Evolutionary conservation across 2,888 invertebrate species (phyloP), one percentile per base, ranked within the genome.

Genomic region (Aporophyla nigra): DNA sequence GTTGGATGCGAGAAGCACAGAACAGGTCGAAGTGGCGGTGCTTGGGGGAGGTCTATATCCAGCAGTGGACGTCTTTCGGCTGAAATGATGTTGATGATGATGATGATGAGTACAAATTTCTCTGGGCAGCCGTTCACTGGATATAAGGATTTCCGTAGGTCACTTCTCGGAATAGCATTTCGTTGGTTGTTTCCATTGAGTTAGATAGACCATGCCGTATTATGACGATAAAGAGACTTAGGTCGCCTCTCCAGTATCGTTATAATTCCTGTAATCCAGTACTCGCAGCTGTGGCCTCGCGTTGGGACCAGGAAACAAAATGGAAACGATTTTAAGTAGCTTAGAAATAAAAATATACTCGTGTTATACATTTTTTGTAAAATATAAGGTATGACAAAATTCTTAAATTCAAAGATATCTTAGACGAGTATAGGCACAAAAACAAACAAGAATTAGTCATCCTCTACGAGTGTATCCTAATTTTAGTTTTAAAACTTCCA

Each of bases 121-220:
- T 54, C 24, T 70, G 69, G 46, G 24, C 51, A 53, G 7, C 19
- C 27, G 21, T 63, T 79, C 16, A 58, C 49, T 51, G 14, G 71
- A 27, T 49, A 69, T 68, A 70, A 74, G 71, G 43, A 83, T 73
- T 72, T 72, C 65, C 72, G 33, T 75, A 75, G 68, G 53, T 85
- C 24, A 72, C 27, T 74, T 68, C 56, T 61, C 21, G 24, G 56
- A n/a, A 67, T 58, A 72, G 27, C 62, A 67, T 86, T 72, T 72
- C 24, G 56, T 53, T 40, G 21, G 69, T 33, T 63, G 46, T 14
- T 12, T 53, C 24, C 61, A 63, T 68, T 74, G 65, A 54, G 49
- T 16, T 62, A 69, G 63, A 74, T 62, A 69, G 63, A 74, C 24
- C 62, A 65, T 61, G 65, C 53, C 24, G 43, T 68, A 83, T 69